Evolutionary conservation across 2,797 vertebrate genomes (phyloP).

Genomic region (Scarus forsteni): DNA sequence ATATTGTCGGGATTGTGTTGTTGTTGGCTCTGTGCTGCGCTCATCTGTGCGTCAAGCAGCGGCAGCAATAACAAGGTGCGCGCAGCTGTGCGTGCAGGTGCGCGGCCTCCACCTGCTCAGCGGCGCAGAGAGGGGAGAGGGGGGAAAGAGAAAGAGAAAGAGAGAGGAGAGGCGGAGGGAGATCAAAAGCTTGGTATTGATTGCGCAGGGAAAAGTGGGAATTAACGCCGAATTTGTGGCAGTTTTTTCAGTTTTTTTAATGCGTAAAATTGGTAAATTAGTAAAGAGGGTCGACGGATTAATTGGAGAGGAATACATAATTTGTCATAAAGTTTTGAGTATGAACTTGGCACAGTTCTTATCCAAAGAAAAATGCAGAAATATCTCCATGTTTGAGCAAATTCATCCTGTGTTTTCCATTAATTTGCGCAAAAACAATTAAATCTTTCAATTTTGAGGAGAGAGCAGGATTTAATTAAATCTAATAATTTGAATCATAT

Average conservation of each 20-base stretch:
- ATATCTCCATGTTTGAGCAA: too few relatives aligned
- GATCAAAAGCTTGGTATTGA: slow-evolving; percentile 26
- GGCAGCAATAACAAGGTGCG: slow-evolving; percentile 75
- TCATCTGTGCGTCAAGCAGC: slow-evolving; percentile 71
- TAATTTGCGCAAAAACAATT: too few relatives aligned
- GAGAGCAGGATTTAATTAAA: too few relatives aligned
- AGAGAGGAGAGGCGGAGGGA: neutral
- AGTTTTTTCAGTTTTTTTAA: neutral
- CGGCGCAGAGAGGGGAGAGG: slow-evolving; percentile 7
- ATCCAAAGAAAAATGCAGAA: neutral
- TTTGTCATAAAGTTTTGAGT: neutral
- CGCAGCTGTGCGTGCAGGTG: slow-evolving; percentile 77
- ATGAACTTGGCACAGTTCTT: neutral
- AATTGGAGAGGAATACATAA: neutral
- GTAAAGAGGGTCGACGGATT: neutral
- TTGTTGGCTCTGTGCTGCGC: slow-evolving; percentile 56
- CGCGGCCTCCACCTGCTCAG: slow-evolving; percentile 77
- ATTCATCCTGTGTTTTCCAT: too few relatives aligned
- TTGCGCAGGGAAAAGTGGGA: slow-evolving; percentile 24
- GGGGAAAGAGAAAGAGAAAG: neutral
- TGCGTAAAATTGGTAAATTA: neutral
- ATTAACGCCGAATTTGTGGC: slow-evolving; percentile 9
- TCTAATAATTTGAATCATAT: too few relatives aligned
- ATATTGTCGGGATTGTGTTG: slow-evolving; percentile 51
- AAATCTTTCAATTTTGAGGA: too few relatives aligned